Base-by-base conservation (phyloP, 1,140 invertebrate species). In the Pogonus chalceus region DNA sequence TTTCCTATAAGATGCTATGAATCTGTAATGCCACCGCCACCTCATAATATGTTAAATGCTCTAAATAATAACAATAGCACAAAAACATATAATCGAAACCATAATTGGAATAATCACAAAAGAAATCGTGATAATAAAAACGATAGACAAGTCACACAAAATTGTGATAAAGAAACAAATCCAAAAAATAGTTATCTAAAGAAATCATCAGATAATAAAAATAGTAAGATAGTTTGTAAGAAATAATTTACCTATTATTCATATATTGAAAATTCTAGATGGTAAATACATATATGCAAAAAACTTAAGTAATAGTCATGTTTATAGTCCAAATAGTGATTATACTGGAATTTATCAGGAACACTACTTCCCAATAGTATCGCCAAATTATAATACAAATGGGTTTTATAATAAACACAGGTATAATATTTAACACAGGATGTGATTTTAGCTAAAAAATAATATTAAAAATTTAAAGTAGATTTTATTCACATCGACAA, bases 31-130 rank as follows among this genome's bases (percentile, higher is more conserved):
- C 37, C 37, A 18, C 37, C 37, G 37, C 37, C 37, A 43, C 37
- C 37, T 4, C 37, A 43, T 43, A 43, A 43, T 43, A 43, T 18
- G 37, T 43, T 43, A 43, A 18, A 7, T 10, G 18, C 37, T 12
- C 37, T 43, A 18, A 43, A 43, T 16, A 43, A 43, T 43, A 43
- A 43, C 18, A 43, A 43, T 43, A 31, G 26, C 26, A 43, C 37
- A 43, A 43, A 43, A 43, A 43, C 18, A 43, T 43, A 43, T 16
- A 43, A 43, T 18, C 9, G 37, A 18, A 43, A 43, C 18, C 4
- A 31, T 31, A 4, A 31, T 14, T 31, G 26, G 26, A 31, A 43
- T 18, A 43, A 43, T 18, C 37, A 43, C 3, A 43, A 43, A 18
- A 7, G 37, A 18, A 9, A 43, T 43, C 37, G 9, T 4, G 37